Evolutionary conservation across 2,113 vertebrate genomes (phyloP), one percentile per base, ranked within the genome.

Genomic region (Centropus bengalensis): DNA sequence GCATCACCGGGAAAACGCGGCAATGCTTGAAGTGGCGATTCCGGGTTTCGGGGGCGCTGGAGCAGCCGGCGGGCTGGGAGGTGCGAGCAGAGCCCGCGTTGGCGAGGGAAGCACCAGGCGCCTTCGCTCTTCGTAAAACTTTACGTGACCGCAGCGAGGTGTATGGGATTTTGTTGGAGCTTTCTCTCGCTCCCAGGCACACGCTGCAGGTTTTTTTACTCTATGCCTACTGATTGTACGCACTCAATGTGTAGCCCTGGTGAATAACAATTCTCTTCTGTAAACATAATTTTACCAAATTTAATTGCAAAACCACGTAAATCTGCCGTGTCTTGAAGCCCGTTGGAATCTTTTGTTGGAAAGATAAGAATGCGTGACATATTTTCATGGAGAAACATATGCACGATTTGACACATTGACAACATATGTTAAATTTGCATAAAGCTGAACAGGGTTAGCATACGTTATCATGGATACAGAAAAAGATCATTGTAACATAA

Each of bases 201-300:
- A 7, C 1, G 0, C 26, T 24, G 4, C 21, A 16, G 18, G 16
- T 60, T 45, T 8, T 8, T 36, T 84, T 8, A 1, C 2, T 55
- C n/a, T 58, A 51, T 22, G 0, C 6, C 22, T 22, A 4, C n/a
- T 67, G 14, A 40, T 13, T 3, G 19, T 20, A 26, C 26, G 21
- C 2, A 5, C 18, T 28, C n/a, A 5, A 14, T 23, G 26, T 8
- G 6, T 40, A 26, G 24, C 20, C 55, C 44, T 45, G 33, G 14
- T 17, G 22, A 58, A 36, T 30, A 45, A 13, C 5, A 28, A 3
- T 52, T 52, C 24, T 78, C 32, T 19, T 59, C 18, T 6, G 20
- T 42, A 23, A 60, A 30, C 44, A 22, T 86, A 26, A 9, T 90
- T 90, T 83, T 58, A 17, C 12, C 33, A 10, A 58, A 23, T 42